phyloP scores from a whole-genome alignment of 2,797 vertebrate genomes.

The Pristis pectinata region DNA sequence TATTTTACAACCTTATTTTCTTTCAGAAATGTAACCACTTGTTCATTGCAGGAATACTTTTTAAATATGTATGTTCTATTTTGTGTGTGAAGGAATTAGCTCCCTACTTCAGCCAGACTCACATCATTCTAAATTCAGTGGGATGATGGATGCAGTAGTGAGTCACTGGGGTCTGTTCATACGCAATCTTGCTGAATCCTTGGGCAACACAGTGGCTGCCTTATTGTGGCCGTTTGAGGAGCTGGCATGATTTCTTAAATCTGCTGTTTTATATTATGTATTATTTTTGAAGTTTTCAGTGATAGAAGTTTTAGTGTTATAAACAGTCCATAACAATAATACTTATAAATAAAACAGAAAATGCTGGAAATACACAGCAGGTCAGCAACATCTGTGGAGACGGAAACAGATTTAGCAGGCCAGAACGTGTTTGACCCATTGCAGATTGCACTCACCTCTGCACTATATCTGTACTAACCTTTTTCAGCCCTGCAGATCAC shows the following conservation, averaged over 20 bases:
- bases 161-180: neutral
- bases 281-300: neutral
- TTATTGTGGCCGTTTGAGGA: too few species aligned
- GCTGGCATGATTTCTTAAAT: neutral
- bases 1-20: neutral
- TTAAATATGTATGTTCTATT: neutral
- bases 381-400: too few species aligned
- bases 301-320: neutral
- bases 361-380: too few species aligned
- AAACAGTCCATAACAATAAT: neutral
- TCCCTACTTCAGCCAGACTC: neutral
- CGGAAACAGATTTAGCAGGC: too few species aligned
- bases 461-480: too few species aligned
- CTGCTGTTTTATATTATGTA: constrained; percentile 5
- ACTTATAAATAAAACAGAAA: neutral
- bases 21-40: neutral
- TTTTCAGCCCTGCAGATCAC: neutral
- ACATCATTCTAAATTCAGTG: neutral
- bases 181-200: neutral
- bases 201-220: too few species aligned
- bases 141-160: neutral
- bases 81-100: neutral
- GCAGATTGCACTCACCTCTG: too few species aligned
- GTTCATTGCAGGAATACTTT: neutral
- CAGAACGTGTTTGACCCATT: too few species aligned